Base-by-base conservation (phyloP, 2,113 vertebrate species). In the Gorsachius goisagi region DNA sequence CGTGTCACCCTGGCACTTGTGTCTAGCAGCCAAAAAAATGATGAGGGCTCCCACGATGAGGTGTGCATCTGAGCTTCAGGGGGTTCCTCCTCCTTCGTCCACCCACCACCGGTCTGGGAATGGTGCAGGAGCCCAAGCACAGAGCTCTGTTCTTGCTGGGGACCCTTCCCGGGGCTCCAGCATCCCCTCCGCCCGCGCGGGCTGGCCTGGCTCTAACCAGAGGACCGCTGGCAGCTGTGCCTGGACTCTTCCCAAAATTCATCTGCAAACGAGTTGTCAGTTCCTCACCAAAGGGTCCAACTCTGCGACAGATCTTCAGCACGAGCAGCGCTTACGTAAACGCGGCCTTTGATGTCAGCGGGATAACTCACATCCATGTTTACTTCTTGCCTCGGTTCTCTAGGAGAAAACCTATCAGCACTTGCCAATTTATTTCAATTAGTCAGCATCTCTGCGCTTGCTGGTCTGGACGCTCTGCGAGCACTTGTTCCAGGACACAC, bases 1-100 rank as follows among this genome's bases (percentile, higher is more conserved):
- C 22, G 1, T 8, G 32, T 8, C 72, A 23, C 56, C 45, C 77
- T 12, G 30, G 33, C 41, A 20, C 27, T 21, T 4, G 64, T 0
- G 24, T 24, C 59, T 16, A 16, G 24, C 49, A 68, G 58, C 63
- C 69, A 21, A 68, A 63, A 18, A 18, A 16, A 21, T 5, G 19
- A 11, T 0, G 0, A 68, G n/a, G 1, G 3, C 44, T 35, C 14
- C 75, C 55, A 20, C 1, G 2, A 15, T 5, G 15, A 62, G 35
- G 23, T 28, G 47, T 9, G 37, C 7, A 10, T 62, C 41, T 3
- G 37, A 47, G 37, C 6, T 76, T 28, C 6, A 5, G 9, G 19
- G 33, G 58, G 23, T 2, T 7, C 2, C 2, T 22, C 24, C 37
- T 77, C 21, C 24, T 32, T 27, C 1, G 1, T 14, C 52, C 15